Percentiles rank a stretch among this genome's conserved stretches.
These are phyloP conservation scores for Microcebus griseorufus DNA, from an alignment of 2,113 vertebrate species.

Conservation along the genomic window DNA sequence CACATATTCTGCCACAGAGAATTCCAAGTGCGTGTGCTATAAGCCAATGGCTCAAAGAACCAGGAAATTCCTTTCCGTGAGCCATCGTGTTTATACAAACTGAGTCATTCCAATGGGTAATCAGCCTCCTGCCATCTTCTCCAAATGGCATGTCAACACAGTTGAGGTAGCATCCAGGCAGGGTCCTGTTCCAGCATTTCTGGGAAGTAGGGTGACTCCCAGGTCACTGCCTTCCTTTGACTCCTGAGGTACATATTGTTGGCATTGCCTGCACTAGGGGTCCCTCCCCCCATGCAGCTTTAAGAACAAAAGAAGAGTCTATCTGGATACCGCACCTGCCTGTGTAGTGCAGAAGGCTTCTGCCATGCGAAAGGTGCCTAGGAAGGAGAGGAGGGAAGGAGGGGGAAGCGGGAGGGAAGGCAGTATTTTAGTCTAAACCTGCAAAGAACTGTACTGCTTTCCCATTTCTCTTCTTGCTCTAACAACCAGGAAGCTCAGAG, in stretches of 20 bases:
- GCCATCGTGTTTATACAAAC: slow-evolving; percentile 40
- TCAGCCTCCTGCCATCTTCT: slow-evolving; percentile 43
- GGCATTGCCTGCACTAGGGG: background rate
- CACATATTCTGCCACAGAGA: background rate
- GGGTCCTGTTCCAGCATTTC: background rate
- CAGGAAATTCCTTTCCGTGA: slow-evolving; percentile 47
- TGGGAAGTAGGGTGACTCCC: slow-evolving; percentile 11
- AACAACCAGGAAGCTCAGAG: background rate
- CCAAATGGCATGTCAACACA: background rate
- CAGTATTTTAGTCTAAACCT: background rate
- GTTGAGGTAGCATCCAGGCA: background rate
- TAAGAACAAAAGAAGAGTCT: background rate
- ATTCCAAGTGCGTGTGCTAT: background rate
- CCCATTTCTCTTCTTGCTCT: background rate
- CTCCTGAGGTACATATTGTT: background rate
- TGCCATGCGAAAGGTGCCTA: background rate
- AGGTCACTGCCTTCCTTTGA: background rate
- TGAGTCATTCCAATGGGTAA: slow-evolving; percentile 27
- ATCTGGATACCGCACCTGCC: background rate
- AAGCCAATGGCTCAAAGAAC: background rate
- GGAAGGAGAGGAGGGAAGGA: background rate
- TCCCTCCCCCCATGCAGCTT: background rate
- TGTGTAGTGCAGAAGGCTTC: background rate
- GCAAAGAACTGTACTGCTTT: background rate
- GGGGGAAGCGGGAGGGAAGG: background rate